Percentiles rank a stretch among this genome's conserved stretches.
These are phyloP conservation scores for Antheraea pernyi DNA, from an alignment of 1,140 invertebrate genomes.

Conservation along the genomic window DNA sequence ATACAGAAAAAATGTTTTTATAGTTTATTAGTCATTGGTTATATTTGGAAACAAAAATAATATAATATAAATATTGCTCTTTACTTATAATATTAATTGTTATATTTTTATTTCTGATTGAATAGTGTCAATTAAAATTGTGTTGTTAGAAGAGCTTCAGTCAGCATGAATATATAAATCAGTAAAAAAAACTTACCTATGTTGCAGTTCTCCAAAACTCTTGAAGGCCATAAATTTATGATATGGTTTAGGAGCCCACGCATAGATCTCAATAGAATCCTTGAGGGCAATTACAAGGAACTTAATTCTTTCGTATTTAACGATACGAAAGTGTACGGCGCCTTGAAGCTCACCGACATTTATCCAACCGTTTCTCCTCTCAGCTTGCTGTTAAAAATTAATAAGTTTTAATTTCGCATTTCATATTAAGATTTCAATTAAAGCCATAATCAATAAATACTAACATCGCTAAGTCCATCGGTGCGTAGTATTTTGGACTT, in stretches of 20 bases:
- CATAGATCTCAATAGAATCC: slow-evolving; percentile 99
- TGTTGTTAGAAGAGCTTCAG: too few species aligned
- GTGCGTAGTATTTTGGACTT: slow-evolving; percentile 99
- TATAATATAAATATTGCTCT: too few species aligned
- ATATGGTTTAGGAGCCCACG: slow-evolving; percentile 99
- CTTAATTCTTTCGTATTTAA: slow-evolving; percentile 99
- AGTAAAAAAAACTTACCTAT: slow-evolving; percentile 67
- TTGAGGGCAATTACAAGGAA: slow-evolving; percentile 99
- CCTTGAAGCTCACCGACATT: slow-evolving; percentile 99
- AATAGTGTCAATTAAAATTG: too few species aligned
- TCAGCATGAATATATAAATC: too few species aligned
- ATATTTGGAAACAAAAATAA: too few species aligned
- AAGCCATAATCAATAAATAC: slow-evolving; percentile 42
- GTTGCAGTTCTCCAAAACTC: slow-evolving; percentile 85
- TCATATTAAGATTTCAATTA: slow-evolving; percentile 1
- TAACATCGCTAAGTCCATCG: slow-evolving; percentile 94
- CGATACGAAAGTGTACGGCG: slow-evolving; percentile 99
- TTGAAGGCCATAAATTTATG: slow-evolving; percentile 99
- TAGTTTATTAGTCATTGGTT: too few species aligned
- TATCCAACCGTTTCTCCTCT: slow-evolving; percentile 99
- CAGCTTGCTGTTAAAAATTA: slow-evolving; percentile 87
- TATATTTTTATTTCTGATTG: too few species aligned
- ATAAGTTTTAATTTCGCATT: background rate
- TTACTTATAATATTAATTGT: too few species aligned
- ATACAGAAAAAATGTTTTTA: too few species aligned